phyloP scores from a whole-genome alignment of 2,888 invertebrate genomes.

The Acleris holmiana region DNA sequence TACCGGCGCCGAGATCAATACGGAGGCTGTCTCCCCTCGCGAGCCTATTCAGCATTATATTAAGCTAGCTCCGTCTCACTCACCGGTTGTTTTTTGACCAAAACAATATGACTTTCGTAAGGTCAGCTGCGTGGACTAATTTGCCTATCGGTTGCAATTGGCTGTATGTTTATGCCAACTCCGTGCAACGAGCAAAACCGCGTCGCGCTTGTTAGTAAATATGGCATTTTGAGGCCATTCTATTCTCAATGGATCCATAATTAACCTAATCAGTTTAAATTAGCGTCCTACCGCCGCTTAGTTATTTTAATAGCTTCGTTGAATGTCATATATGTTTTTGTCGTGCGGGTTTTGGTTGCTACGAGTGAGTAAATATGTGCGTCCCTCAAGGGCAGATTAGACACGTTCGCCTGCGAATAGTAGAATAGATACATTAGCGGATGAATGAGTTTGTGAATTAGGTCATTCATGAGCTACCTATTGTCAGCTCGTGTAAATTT shows the following conservation, averaged over 20 bases:
- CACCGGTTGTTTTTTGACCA: constrained; percentile 34
- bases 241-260: too few species aligned
- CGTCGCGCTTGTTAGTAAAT: too few species aligned
- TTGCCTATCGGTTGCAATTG: constrained; percentile 1
- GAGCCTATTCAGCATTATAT: constrained; percentile 43
- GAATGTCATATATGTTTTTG: too few species aligned
- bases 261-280: too few species aligned
- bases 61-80: constrained; percentile 38
- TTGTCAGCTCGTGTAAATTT: neutral
- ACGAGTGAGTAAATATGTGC: too few species aligned
- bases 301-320: too few species aligned
- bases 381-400: too few species aligned
- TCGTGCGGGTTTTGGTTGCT: too few species aligned
- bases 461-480: constrained; percentile 2
- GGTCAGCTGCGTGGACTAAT: constrained; percentile 21
- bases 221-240: too few species aligned
- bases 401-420: neutral
- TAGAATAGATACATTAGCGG: constrained; percentile 1
- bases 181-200: too few species aligned
- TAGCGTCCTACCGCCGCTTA: too few species aligned
- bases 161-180: too few species aligned
- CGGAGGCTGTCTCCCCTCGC: constrained; percentile 68
- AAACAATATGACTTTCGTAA: constrained; percentile 27
- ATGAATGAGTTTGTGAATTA: constrained; percentile 12
- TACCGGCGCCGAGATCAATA: constrained; percentile 67